Conservation (phyloP, 2,888 invertebrate species). For the Morpho helenor region DNA sequence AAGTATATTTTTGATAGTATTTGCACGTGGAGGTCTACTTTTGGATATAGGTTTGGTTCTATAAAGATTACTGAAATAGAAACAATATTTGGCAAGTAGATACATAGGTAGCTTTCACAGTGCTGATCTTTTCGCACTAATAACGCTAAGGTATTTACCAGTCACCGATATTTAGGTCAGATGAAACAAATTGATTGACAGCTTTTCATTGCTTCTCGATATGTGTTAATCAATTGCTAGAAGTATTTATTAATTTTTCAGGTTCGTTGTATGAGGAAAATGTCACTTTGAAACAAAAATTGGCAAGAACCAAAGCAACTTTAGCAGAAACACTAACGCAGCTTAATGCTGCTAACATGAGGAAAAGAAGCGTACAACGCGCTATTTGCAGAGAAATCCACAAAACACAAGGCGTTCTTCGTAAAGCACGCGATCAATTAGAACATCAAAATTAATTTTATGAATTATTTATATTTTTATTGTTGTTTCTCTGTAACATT, state of each 20-base stretch:
- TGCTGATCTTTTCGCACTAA: too few relatives aligned
- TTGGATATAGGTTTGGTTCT: too few relatives aligned
- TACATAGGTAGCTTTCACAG: too few relatives aligned
- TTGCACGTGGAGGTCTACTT: too few relatives aligned
- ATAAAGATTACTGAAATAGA: too few relatives aligned
- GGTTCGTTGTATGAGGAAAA: conserved; percentile 81
- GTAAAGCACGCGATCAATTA: conserved; percentile 86
- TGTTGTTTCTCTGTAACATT: too few relatives aligned
- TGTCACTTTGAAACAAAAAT: conserved; percentile 83
- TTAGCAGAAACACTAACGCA: conserved; percentile 88
- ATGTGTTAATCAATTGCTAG: neutral
- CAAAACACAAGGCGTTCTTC: conserved; percentile 87
- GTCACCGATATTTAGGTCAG: too few relatives aligned
- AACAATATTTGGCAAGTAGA: neutral
- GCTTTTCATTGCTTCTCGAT: too few relatives aligned
- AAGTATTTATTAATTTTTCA: conserved; percentile 34
- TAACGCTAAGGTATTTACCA: too few relatives aligned
- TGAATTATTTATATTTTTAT: neutral
- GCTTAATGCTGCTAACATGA: conserved; percentile 86
- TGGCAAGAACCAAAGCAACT: conserved; percentile 84
- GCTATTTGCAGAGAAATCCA: conserved; percentile 90
- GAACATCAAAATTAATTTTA: conserved; percentile 59
- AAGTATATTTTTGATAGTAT: conserved; percentile 35
- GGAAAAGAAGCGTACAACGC: conserved; percentile 89
- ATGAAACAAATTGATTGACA: too few relatives aligned